A percentile compares a stretch with the other conserved stretches of the same genome.
phyloP scores from a whole-genome alignment of 2,888 invertebrate species.

The Cosmia trapezina region DNA sequence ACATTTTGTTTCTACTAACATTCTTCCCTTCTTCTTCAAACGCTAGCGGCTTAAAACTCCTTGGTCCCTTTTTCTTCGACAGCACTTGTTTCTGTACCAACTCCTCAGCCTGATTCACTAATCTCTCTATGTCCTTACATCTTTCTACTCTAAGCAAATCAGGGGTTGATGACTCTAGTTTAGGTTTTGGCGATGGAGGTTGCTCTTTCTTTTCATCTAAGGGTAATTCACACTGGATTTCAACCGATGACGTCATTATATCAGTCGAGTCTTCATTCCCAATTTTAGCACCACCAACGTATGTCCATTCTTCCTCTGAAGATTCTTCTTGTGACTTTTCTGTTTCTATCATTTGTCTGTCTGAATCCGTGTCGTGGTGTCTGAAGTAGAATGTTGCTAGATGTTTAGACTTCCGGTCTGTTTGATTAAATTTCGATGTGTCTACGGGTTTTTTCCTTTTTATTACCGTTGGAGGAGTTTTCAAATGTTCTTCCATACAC shows the following conservation, averaged over 20 bases:
- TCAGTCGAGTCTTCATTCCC: constrained; percentile 87
- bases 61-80: constrained; percentile 86
- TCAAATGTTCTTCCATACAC: constrained; percentile 76
- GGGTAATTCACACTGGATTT: constrained; percentile 86
- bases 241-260: constrained; percentile 88
- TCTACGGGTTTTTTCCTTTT: constrained; percentile 90
- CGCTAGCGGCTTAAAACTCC: constrained; percentile 88
- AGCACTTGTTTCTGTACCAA: constrained; percentile 92
- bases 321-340: constrained; percentile 87
- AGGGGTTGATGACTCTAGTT: constrained; percentile 84
- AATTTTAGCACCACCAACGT: constrained; percentile 87
- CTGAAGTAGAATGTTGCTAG: constrained; percentile 96
- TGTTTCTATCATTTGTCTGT: constrained; percentile 91
- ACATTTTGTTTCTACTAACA: constrained; percentile 91
- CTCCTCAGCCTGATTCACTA: constrained; percentile 95
- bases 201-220: constrained; percentile 80
- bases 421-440: constrained; percentile 92
- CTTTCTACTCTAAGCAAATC: constrained; percentile 87
- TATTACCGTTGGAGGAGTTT: constrained; percentile 86
- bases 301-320: constrained; percentile 92
- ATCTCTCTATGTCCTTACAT: constrained; percentile 92
- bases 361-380: constrained; percentile 96
- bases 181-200: constrained; percentile 78
- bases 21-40: constrained; percentile 88
- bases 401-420: constrained; percentile 95